Evolutionary conservation across 2,113 vertebrate genomes (phyloP), one percentile per base, ranked within the genome.

Genomic region (Takifugu bimaculatus): DNA sequence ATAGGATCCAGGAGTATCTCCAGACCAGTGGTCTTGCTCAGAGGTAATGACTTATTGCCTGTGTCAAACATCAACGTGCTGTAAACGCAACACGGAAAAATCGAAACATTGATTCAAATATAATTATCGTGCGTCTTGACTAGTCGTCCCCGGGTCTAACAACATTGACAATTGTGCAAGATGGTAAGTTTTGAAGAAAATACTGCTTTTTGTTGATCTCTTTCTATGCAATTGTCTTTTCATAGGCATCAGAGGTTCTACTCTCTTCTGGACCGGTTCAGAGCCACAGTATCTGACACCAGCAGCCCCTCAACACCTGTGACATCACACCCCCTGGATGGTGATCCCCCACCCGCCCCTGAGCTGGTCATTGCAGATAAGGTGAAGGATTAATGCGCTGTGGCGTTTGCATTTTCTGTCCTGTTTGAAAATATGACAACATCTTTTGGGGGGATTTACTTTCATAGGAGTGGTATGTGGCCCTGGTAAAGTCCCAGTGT

Each of bases 221-320:
- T 39, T 48, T 5, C 13, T 48, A n/a, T 48, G 5, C 14, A 47
- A 13, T 47, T 48, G 13, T 5, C 4, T 28, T 4, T 27, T 69
- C 44, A 13, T 83, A 99, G 97, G 72, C 97, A 99, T 88, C 95
- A 98, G 89, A 91, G 97, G 85, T 95, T 99, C 60, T 98, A 93
- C 87, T 99, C 96, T 2, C 92, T 99, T 88, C 90, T 99, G 93
- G 97, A 99, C 88, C 94, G 97, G 80, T 97, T 98, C 79, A 91
- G 95, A 81, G 91, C 93, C 14, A 93, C 92, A 57, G 90, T 96
- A 0, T 90, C 93, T 1, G 92, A 93, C 58, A 93, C 93, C 0
- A 75, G 63, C 0, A 94, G 95, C 82, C 95, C 96, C 32, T 73
- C 83, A 2, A 91, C 94, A 68, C 90, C 89, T 0, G 78, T 94